These are phyloP conservation scores for Delichon dasypus DNA, from an alignment of 2,797 vertebrate species.

Conservation along the genomic window DNA sequence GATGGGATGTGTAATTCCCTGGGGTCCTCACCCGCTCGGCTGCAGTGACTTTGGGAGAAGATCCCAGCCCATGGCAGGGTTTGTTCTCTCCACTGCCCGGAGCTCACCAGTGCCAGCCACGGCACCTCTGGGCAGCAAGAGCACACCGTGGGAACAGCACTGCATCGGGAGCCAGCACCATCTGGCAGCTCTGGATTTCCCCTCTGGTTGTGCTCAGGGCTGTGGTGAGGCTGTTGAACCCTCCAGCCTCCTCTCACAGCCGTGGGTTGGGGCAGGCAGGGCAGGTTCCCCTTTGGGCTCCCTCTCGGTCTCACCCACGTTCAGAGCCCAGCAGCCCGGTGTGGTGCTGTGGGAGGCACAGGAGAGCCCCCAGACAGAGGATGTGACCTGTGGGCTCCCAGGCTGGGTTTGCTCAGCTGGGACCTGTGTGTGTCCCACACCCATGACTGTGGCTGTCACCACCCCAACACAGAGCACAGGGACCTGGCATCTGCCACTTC, in stretches of 20 bases:
- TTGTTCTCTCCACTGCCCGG: neutral
- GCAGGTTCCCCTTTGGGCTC: neutral
- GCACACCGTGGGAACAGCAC: neutral
- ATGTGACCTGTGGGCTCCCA: neutral
- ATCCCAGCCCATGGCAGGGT: neutral
- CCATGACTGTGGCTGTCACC: neutral
- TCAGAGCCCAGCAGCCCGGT: neutral
- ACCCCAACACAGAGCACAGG: rapidly evolving
- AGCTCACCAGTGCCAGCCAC: neutral
- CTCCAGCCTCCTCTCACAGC: neutral
- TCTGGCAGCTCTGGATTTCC: neutral
- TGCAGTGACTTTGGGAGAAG: neutral
- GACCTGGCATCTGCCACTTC: rapidly evolving
- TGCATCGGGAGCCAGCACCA: neutral
- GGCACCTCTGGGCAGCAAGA: neutral
- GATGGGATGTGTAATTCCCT: rapidly evolving
- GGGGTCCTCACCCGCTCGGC: neutral
- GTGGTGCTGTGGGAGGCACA: neutral
- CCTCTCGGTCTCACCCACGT: rapidly evolving
- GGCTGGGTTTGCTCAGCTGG: neutral
- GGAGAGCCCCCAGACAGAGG: neutral
- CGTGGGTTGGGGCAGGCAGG: rapidly evolving
- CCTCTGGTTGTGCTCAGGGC: neutral
- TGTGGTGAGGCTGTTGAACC: neutral
- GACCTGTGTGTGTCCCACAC: neutral